These are phyloP conservation scores for Xiphophorus couchianus DNA, from an alignment of 2,113 vertebrate species.

Conservation along the genomic window DNA sequence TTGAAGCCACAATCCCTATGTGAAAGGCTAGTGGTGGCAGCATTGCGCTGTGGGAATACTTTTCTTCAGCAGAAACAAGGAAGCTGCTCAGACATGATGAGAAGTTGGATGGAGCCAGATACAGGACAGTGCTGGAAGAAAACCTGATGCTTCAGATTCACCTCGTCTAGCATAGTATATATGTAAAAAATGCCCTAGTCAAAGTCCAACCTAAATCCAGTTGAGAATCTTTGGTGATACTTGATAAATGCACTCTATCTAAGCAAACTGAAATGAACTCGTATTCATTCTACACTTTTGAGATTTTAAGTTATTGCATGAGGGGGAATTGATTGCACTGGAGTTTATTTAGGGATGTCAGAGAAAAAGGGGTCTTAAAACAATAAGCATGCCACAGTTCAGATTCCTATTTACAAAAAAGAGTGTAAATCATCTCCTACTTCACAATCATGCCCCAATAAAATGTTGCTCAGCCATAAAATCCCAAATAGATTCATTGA, in stretches of 20 bases:
- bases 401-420: not conserved
- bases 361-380: not conserved
- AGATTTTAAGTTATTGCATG: not conserved
- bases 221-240: not conserved
- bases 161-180: not conserved
- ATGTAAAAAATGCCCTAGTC: not conserved
- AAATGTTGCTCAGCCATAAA: slow-evolving; percentile 7
- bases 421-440: not conserved
- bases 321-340: not conserved
- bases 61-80: not conserved
- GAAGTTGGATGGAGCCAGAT: not conserved
- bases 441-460: not conserved
- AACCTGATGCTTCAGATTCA: not conserved
- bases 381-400: too few relatives aligned
- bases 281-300: not conserved
- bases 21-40: not conserved
- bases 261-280: not conserved
- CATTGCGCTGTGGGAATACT: not conserved
- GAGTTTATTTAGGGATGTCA: not conserved
- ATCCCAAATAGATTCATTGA: not conserved
- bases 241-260: not conserved
- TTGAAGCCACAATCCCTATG: not conserved
- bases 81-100: too few relatives aligned
- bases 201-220: not conserved
- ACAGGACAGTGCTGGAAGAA: not conserved